Evolutionary conservation across 2,113 vertebrate genomes (phyloP), one percentile per base, ranked within the genome.

Genomic region (Pongo abelii): DNA sequence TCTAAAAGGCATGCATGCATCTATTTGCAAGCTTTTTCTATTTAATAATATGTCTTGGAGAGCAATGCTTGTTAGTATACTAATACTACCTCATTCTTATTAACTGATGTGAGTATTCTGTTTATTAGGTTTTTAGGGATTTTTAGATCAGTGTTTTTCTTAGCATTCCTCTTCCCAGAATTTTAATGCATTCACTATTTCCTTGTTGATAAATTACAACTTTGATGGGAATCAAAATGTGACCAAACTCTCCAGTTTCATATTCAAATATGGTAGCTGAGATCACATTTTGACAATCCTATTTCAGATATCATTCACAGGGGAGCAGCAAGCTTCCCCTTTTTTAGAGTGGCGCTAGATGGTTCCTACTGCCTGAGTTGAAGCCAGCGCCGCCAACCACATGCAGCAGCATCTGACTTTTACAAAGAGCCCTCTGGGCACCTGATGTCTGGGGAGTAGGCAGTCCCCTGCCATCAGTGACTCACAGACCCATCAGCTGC

Each of bases 401-500:
- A 79, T 50, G 74, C 40, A 55, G 43, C 22, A 91, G 57, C 94
- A 64, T 57, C 84, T 96, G 95, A 96, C 88, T 72, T 94, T 94
- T 91, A 69, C 78, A 80, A 69, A 74, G 32, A 72, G 27, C 11
- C 80, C 89, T 86, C 48, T 75, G 48, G 67, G 77, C 89, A 97
- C 81, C 94, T 93, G 91, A 57, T 85, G n/a, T 78, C 7, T 0
- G 35, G 32, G 40, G 50, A 78, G 38, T 8, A 77, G 85, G 57
- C 84, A 69, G 64, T 93, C 67, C 75, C 52, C 46, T 40, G 46
- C n/a, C 91, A 79, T 48, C 22, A 17, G 38, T 97, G 97, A 96
- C 94, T 96, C 85, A 97, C 8, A 84, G 55, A 32, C 18, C 35
- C 75, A 89, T 89, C 86, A 96, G 74, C 87, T 93, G 74, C 84